phyloP scores from a whole-genome alignment of 2,797 vertebrate genomes.

The Garrulus glandarius region DNA sequence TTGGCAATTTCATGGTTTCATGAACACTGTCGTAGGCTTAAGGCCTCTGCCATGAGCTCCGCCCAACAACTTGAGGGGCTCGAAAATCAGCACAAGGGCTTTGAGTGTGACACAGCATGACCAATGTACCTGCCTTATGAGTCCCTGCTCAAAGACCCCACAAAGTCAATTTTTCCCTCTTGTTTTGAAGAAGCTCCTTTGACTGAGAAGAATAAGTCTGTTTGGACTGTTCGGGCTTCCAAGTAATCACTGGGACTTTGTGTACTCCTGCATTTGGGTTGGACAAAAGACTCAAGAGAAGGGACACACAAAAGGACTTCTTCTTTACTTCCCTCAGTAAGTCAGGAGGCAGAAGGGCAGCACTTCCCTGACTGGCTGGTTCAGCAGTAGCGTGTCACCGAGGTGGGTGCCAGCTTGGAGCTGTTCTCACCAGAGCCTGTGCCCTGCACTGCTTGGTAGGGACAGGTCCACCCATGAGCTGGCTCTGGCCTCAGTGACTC shows the following conservation, averaged over 20 bases:
- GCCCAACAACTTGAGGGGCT: background rate
- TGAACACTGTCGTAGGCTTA: background rate
- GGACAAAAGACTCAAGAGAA: background rate
- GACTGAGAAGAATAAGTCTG: background rate
- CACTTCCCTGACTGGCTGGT: background rate
- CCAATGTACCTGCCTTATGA: background rate
- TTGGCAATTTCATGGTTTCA: background rate
- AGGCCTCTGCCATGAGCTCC: background rate
- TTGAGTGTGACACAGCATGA: background rate
- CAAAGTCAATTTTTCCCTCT: background rate
- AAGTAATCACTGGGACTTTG: background rate
- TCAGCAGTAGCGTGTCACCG: background rate
- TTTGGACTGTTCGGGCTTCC: background rate
- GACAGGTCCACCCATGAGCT: background rate
- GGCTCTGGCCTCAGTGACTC: background rate
- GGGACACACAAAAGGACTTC: background rate
- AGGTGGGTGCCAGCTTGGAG: background rate
- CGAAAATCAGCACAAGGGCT: background rate
- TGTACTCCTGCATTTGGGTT: background rate
- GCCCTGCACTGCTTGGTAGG: background rate
- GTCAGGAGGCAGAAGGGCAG: background rate
- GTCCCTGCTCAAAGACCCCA: background rate
- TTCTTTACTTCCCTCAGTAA: background rate
- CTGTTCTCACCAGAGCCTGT: background rate
- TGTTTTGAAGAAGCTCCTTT: background rate